phyloP scores from a whole-genome alignment of 2,888 invertebrate species.

The Amblyjoppa fuscipennis region DNA sequence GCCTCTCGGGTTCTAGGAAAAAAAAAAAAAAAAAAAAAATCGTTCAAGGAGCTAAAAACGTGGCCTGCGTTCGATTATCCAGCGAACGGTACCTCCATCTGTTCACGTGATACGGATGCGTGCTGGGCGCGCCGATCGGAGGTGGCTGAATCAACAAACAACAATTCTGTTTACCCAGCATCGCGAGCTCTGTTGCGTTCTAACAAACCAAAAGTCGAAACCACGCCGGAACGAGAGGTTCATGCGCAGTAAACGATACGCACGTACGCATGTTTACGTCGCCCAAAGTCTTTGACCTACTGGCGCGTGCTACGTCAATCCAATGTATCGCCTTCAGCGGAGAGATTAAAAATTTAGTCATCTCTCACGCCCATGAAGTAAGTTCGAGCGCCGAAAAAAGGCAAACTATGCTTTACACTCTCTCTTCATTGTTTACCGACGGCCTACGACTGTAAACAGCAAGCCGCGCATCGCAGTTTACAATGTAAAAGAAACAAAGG shows the following conservation, averaged over 20 bases:
- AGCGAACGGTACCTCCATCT: conserved; percentile 1
- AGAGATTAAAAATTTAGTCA: too few relatives aligned
- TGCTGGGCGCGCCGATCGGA: background rate
- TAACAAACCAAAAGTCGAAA: conserved; percentile 12
- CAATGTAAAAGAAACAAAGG: too few relatives aligned
- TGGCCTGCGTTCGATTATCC: background rate
- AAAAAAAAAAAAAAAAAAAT: conserved; percentile 4
- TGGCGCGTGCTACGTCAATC: background rate
- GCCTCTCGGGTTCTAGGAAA: background rate
- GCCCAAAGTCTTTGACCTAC: conserved; percentile 2
- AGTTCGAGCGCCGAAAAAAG: background rate
- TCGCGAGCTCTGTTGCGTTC: background rate
- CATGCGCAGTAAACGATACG: background rate
- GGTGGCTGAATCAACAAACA: conserved; percentile 24
- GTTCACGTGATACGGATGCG: conserved; percentile 29
- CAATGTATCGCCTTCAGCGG: background rate
- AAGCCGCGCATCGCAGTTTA: background rate
- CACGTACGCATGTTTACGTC: background rate
- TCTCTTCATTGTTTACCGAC: background rate
- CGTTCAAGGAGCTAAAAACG: conserved; percentile 5
- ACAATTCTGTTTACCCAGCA: conserved; percentile 18
- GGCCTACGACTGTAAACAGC: background rate
- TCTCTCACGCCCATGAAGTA: too few relatives aligned
- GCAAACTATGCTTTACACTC: background rate
- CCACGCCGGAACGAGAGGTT: background rate